Evolutionary conservation across 2,797 vertebrate species (phyloP).

Genomic region (Pangasius djambal): DNA sequence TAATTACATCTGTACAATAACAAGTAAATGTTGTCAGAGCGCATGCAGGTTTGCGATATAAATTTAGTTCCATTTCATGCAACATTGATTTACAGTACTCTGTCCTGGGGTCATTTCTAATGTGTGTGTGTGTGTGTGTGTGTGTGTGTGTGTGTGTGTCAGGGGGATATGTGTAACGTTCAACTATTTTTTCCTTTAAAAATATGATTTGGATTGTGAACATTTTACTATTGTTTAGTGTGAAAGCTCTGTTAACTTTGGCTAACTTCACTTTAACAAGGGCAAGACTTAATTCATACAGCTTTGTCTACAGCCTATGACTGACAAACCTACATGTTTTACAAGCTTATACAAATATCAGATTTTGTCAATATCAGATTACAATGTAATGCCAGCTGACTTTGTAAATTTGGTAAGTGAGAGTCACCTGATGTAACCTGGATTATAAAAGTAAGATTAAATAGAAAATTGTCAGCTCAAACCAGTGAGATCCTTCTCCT

Average conservation of each 20-base stretch:
- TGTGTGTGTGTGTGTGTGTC: neutral
- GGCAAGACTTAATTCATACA: neutral
- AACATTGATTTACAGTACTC: neutral
- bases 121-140: neutral
- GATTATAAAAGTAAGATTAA: neutral
- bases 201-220: neutral
- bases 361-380: neutral
- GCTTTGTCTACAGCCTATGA: neutral
- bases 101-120: neutral
- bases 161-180: neutral
- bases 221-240: neutral
- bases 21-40: conserved; percentile 14
- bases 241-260: neutral
- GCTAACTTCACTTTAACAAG: neutral
- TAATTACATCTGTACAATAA: conserved; percentile 36
- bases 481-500: too few species aligned
- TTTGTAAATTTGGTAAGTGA: neutral
- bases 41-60: neutral
- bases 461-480: neutral
- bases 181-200: neutral
- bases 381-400: neutral
- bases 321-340: neutral
- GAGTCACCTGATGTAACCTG: neutral
- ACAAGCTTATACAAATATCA: neutral
- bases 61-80: neutral